Evolutionary conservation across 1,140 invertebrate species (phyloP), one percentile per base, ranked within the genome.

Genomic region (Ectropis grisescens): DNA sequence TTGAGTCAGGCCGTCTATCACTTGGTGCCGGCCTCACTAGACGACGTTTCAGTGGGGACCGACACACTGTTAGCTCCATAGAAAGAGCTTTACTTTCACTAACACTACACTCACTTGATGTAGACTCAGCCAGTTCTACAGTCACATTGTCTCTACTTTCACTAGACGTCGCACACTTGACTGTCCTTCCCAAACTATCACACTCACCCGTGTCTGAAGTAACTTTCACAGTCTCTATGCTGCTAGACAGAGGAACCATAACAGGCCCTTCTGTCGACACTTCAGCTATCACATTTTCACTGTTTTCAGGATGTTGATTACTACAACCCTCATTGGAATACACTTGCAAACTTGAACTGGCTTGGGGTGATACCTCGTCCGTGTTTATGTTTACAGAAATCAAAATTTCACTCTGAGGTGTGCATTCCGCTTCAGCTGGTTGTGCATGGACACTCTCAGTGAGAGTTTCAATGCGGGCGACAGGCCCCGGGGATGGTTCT

Each of bases 121-220:
- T 76, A 33, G 72, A 78, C 50, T 78, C 68, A 22, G 61, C 70
- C 68, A 64, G 74, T 64, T 70, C 75, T 43, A 76, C 53, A 49
- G 58, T 62, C 43, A 78, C 61, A 67, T 59, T 71, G 64, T 76
- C 69, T 29, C 58, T 41, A 41, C 33, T 69, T 46, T 81, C 72
- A 75, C 72, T 75, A 42, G 71, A 79, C 30, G 64, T 62, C 32
- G 66, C 69, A 69, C 58, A 67, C 46, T 76, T 74, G 25, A 76
- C 40, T 69, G 68, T 76, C 58, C 64, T 56, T 45, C 76, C 69
- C 60, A 47, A 50, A 37, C 42, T 42, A 54, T 56, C 52, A 61
- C 55, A 58, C 32, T 55, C 58, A 54, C 47, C 58, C 39, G 42
- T 45, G 30, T 54, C 54, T 41, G 43, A 48, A 33, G 44, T 37